Conservation (phyloP, 2,113 vertebrate genomes). For the Cacatua alba region DNA sequence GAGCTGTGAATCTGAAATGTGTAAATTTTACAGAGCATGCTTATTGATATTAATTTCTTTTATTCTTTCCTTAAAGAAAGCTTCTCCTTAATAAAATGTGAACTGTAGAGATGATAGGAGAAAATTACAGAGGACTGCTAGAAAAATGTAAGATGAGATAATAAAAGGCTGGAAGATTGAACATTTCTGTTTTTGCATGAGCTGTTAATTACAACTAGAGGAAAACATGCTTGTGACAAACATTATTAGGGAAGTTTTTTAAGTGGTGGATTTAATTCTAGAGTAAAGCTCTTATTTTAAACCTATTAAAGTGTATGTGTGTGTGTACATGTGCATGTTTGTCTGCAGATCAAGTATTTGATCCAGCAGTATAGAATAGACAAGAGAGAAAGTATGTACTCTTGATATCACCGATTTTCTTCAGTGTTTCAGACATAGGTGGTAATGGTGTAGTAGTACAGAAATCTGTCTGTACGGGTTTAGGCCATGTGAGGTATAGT, state of each 20-base stretch:
- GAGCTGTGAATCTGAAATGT: background rate
- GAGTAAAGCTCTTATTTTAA: background rate
- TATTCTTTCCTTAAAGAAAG: background rate
- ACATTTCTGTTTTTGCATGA: background rate
- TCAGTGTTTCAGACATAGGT: background rate
- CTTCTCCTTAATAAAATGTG: background rate
- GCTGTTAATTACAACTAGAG: background rate
- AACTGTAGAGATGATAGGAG: background rate
- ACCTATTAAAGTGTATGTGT: background rate
- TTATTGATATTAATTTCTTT: background rate
- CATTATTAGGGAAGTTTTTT: background rate
- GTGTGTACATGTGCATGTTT: rapidly evolving
- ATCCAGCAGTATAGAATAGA: background rate
- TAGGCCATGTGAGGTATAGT: background rate
- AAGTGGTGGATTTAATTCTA: background rate
- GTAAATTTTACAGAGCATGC: background rate
- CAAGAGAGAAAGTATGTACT: background rate
- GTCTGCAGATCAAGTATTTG: background rate
- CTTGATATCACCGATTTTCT: background rate
- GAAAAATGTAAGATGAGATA: background rate
- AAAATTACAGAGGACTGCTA: background rate
- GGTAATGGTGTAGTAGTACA: background rate
- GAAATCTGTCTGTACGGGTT: background rate
- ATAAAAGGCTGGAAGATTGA: background rate
- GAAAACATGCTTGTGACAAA: background rate